phyloP scores from a whole-genome alignment of 2,797 vertebrate genomes.

The Vireo griseus region DNA sequence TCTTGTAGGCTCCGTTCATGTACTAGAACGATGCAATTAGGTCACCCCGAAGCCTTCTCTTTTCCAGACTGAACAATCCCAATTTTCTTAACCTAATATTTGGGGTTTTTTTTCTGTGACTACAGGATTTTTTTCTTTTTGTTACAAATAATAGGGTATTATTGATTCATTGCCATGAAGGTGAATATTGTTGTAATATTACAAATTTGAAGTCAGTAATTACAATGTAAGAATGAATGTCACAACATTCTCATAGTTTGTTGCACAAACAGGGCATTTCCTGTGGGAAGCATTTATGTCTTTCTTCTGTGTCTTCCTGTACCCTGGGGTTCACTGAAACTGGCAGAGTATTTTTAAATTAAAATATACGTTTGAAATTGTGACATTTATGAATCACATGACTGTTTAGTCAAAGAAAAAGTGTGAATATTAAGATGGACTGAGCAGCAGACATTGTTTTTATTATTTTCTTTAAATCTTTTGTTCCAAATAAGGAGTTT shows the following conservation, averaged over 20 bases:
- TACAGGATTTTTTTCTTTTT: background rate
- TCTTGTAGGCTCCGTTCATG: background rate
- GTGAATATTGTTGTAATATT: background rate
- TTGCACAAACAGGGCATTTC: background rate
- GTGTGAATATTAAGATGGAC: background rate
- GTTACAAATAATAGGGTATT: background rate
- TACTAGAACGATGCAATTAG: background rate
- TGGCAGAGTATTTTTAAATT: background rate
- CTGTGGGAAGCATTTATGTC: background rate
- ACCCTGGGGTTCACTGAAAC: background rate
- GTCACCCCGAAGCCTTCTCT: accelerated
- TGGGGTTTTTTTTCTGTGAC: background rate
- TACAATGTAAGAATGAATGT: background rate
- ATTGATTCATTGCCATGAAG: background rate
- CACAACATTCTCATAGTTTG: background rate
- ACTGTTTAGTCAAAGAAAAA: background rate
- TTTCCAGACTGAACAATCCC: background rate
- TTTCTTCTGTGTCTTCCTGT: background rate
- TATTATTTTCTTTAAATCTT: background rate
- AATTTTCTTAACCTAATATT: background rate
- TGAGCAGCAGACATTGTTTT: background rate
- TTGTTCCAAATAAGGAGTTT: background rate
- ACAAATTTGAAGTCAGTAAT: background rate
- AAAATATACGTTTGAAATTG: background rate
- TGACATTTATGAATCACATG: background rate